A percentile compares a stretch with the other conserved stretches of the same genome.
These are phyloP conservation scores for Thereva unica DNA, from an alignment of 2,888 invertebrate genomes.

Conservation along the genomic window DNA sequence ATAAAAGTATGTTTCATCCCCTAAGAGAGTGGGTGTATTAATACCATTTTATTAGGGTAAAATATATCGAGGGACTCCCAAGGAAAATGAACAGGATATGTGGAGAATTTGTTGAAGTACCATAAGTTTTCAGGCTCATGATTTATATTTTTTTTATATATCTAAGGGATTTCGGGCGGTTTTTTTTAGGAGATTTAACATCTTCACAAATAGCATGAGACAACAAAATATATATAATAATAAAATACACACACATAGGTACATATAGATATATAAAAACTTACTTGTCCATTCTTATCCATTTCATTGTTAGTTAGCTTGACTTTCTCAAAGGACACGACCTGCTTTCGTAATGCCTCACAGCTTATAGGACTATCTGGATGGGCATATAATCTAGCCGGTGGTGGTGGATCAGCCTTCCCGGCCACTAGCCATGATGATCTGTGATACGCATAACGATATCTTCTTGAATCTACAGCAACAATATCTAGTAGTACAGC, in stretches of 20 bases:
- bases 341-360: slow-evolving; percentile 93
- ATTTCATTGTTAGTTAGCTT: slow-evolving; percentile 98
- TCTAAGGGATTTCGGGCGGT: too few relatives aligned
- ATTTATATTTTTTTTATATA: too few relatives aligned
- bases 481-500: slow-evolving; percentile 95
- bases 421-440: slow-evolving; percentile 98
- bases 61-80: too few relatives aligned
- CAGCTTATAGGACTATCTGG: slow-evolving; percentile 96
- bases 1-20: too few relatives aligned
- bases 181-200: too few relatives aligned
- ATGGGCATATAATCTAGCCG: slow-evolving; percentile 91
- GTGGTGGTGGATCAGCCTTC: slow-evolving; percentile 96
- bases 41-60: too few relatives aligned
- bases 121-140: too few relatives aligned
- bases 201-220: too few relatives aligned
- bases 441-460: slow-evolving; percentile 97
- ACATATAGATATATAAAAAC: slow-evolving; percentile 50
- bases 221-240: too few relatives aligned
- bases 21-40: too few relatives aligned
- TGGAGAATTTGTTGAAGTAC: too few relatives aligned
- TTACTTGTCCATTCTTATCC: slow-evolving; percentile 93
- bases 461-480: slow-evolving; percentile 94
- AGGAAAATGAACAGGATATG: too few relatives aligned
- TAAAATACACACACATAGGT: slow-evolving; percentile 10
- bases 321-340: slow-evolving; percentile 97